These are phyloP conservation scores for Erinaceus europaeus DNA, from an alignment of 2,113 vertebrate genomes.

Conservation along the genomic window DNA sequence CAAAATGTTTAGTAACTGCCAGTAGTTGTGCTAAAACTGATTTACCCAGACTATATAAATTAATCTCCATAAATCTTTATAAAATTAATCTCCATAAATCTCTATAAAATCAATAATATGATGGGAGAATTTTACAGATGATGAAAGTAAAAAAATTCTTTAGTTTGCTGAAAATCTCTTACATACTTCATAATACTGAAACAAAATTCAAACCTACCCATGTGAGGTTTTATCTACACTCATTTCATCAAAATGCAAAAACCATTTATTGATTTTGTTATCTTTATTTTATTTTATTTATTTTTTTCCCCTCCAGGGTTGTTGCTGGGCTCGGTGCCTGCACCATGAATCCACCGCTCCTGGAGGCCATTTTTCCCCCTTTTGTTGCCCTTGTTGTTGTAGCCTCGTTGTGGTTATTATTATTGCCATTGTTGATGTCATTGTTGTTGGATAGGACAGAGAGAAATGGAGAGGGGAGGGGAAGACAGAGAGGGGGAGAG, in stretches of 20 bases:
- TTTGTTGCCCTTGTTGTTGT: too few relatives aligned
- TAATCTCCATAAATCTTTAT: not conserved
- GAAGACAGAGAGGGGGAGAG: too few relatives aligned
- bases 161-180: not conserved
- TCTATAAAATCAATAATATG: not conserved
- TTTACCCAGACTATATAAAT: not conserved
- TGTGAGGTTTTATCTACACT: too few relatives aligned
- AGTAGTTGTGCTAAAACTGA: not conserved
- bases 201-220: slow-evolving; percentile 11
- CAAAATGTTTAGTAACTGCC: not conserved
- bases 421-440: too few relatives aligned
- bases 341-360: too few relatives aligned
- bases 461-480: too few relatives aligned
- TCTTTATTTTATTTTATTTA: too few relatives aligned
- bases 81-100: not conserved
- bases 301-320: too few relatives aligned
- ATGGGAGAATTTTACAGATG: not conserved
- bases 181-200: not conserved
- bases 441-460: too few relatives aligned
- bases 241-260: not conserved
- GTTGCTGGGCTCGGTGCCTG: too few relatives aligned
- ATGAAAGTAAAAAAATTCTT: not conserved
- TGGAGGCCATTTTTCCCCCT: too few relatives aligned
- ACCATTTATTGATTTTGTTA: not conserved
- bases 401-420: too few relatives aligned